These are phyloP conservation scores for Rhineura floridana DNA, from an alignment of 2,113 vertebrate species.

Conservation along the genomic window DNA sequence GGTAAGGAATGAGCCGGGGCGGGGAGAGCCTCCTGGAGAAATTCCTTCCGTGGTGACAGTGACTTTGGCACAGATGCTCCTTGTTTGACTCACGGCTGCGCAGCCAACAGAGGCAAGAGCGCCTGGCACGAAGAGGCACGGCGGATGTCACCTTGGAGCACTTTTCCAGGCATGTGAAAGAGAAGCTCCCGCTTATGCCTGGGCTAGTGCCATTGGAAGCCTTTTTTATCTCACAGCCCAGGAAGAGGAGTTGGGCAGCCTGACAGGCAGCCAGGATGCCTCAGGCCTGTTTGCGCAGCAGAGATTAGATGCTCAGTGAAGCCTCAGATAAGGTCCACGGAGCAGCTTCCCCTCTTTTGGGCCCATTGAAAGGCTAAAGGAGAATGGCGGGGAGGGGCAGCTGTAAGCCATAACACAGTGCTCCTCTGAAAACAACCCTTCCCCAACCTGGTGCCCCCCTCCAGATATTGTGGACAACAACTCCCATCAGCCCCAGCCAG, in stretches of 20 bases:
- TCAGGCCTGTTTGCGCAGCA: background rate
- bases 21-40: background rate
- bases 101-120: background rate
- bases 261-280: background rate
- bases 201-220: accelerated
- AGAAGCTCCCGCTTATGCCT: background rate
- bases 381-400: background rate
- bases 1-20: no score
- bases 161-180: background rate
- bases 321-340: background rate
- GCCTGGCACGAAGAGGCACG: no score
- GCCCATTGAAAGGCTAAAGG: background rate
- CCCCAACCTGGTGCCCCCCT: background rate
- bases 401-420: background rate
- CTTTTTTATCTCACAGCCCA: background rate
- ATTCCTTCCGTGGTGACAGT: background rate
- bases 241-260: background rate
- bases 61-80: background rate
- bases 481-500: no score
- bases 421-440: no score
- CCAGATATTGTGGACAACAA: no score
- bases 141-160: background rate
- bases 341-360: background rate
- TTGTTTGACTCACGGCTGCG: background rate
- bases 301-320: background rate